These are phyloP conservation scores for Nesometra sesokonis DNA, from an alignment of 35 echinoderm and acorn worm genomes.

Conservation along the genomic window DNA sequence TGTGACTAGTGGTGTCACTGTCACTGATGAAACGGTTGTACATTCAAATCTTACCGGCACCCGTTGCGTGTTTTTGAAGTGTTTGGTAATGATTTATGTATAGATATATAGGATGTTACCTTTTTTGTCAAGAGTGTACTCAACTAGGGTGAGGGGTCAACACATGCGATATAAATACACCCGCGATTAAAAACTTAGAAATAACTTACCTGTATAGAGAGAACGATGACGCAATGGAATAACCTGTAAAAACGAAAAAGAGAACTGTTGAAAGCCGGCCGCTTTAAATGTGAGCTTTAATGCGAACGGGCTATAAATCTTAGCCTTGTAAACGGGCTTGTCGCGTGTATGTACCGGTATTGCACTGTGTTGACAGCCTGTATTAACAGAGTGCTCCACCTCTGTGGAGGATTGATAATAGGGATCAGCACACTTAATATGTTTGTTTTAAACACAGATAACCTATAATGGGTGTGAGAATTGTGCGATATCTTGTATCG, in stretches of 20 bases:
- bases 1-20: too few species aligned
- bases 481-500: background rate
- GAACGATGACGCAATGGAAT: background rate
- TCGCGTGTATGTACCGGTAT: background rate
- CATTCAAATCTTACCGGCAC: too few species aligned
- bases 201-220: background rate
- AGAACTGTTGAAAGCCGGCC: background rate
- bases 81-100: too few species aligned
- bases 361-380: background rate
- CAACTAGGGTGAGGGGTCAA: background rate
- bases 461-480: background rate
- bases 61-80: too few species aligned
- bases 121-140: background rate
- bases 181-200: background rate
- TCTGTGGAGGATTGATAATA: background rate
- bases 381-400: background rate
- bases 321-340: background rate
- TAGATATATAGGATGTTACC: background rate
- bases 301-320: background rate
- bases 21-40: too few species aligned
- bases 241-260: background rate
- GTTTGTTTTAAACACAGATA: conserved; percentile 1
- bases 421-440: background rate
- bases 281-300: background rate
- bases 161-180: background rate